phyloP scores from a whole-genome alignment of 2,797 vertebrate genomes.

The Nannoperca australis region DNA sequence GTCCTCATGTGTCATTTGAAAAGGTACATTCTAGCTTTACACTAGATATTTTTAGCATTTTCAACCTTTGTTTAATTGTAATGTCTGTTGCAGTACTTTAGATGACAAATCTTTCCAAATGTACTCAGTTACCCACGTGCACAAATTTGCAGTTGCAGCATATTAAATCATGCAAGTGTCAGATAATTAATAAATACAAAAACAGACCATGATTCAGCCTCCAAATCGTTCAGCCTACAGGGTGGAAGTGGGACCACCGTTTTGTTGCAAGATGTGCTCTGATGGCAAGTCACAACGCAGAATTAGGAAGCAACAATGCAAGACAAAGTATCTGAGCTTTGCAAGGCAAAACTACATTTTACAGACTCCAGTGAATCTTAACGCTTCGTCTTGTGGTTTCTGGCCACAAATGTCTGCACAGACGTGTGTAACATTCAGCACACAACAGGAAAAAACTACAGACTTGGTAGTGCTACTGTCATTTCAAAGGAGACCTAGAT shows the following conservation, averaged over 20 bases:
- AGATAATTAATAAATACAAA: background rate
- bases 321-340: constrained; percentile 19
- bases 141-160: constrained; percentile 5
- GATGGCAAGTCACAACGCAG: constrained; percentile 18
- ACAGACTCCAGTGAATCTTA: background rate
- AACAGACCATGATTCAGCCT: constrained; percentile 1
- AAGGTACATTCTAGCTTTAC: constrained; percentile 4
- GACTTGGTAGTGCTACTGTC: background rate
- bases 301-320: constrained; percentile 39
- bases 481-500: constrained; percentile 24
- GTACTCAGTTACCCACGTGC: background rate
- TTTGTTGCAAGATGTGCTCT: constrained; percentile 27
- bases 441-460: background rate
- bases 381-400: constrained; percentile 1
- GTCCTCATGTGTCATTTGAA: constrained; percentile 14
- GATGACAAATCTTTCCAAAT: background rate
- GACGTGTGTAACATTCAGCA: background rate
- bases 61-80: background rate
- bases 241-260: background rate
- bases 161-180: background rate
- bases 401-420: background rate
- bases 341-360: background rate
- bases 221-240: background rate
- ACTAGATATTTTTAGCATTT: background rate
- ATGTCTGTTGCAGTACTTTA: background rate